phyloP scores from a whole-genome alignment of 2,888 invertebrate species.

The Leucophenga maculata region DNA sequence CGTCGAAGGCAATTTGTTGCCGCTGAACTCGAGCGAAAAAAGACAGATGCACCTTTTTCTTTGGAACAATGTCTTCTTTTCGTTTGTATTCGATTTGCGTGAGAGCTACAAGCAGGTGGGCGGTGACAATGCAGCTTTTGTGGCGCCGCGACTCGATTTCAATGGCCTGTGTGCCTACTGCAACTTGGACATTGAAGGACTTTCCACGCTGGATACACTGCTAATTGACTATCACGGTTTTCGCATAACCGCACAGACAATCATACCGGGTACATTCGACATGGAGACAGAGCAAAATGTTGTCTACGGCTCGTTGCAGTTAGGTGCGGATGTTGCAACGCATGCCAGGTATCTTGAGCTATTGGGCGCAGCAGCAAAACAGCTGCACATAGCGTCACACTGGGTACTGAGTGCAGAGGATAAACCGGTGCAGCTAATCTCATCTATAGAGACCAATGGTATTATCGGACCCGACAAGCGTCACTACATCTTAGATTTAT shows the following conservation, averaged over 20 bases:
- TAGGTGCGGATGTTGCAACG: constrained; percentile 95
- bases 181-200: constrained; percentile 90
- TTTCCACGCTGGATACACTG: constrained; percentile 96
- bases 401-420: constrained; percentile 91
- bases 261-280: constrained; percentile 97
- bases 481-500: constrained; percentile 94
- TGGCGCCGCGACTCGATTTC: constrained; percentile 88
- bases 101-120: constrained; percentile 99
- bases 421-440: constrained; percentile 91
- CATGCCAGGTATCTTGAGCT: constrained; percentile 93
- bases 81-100: constrained; percentile 96
- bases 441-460: constrained; percentile 98
- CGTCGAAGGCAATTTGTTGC: constrained; percentile 99
- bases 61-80: constrained; percentile 99
- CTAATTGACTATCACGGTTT: constrained; percentile 98
- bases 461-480: constrained; percentile 98
- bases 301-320: constrained; percentile 98
- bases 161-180: constrained; percentile 97
- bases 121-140: constrained; percentile 96
- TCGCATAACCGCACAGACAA: constrained; percentile 97
- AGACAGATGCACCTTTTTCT: constrained; percentile 97
- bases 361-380: constrained; percentile 87
- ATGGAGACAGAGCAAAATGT: constrained; percentile 81
- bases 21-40: constrained; percentile 98
- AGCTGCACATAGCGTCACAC: constrained; percentile 94